Base-by-base conservation (phyloP, 2,888 invertebrate species). In the Chymomyza procnemis region DNA sequence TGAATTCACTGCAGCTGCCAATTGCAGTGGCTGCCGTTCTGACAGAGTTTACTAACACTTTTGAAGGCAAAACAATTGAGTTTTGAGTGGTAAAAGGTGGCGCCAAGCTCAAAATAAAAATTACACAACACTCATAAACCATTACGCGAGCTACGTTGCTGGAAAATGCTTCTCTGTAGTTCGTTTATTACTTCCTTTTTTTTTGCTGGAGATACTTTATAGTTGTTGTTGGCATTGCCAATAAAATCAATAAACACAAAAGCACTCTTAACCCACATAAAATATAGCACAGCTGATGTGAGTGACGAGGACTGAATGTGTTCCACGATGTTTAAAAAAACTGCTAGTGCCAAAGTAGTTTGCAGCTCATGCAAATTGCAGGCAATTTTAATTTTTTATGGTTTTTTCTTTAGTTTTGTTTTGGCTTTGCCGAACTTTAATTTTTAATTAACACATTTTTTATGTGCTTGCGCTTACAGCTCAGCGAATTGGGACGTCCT, bases 401-500 rank as follows among this genome's bases (percentile, higher is more conserved):
- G 34, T 41, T 41, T 72, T 80, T 75, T 71, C 66, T 68, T 68
- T 50, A 71, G 30, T 74, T 64, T 65, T 48, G 62, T 60, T 41
- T 41, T 66, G 61, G 58, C 62, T 26, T 26, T 70, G 64, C 55
- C 67, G 72, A 79, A 78, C 71, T 81, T 81, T 71, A 54, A 78
- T 80, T 79, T 80, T 77, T 80, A 84, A 81, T 84, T 84, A 82
- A 80, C 82, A 69, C 73, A 75, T 74, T 80, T 77, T 68, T 75
- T 69, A 77, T 77, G 77, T 81, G 73, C 84, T 84, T 80, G 79
- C 81, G 9, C 69, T 88, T 88, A 62, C 95, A 96, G 92, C 93
- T 96, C 77, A 95, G 96, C 83, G 97, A 97, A 92, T 93, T 96
- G 79, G 96, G 96, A 19, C 93, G 96, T 52, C 96, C 96, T 16